These are phyloP conservation scores for Mythimna ferrago DNA, from an alignment of 2,888 invertebrate species.

Conservation along the genomic window DNA sequence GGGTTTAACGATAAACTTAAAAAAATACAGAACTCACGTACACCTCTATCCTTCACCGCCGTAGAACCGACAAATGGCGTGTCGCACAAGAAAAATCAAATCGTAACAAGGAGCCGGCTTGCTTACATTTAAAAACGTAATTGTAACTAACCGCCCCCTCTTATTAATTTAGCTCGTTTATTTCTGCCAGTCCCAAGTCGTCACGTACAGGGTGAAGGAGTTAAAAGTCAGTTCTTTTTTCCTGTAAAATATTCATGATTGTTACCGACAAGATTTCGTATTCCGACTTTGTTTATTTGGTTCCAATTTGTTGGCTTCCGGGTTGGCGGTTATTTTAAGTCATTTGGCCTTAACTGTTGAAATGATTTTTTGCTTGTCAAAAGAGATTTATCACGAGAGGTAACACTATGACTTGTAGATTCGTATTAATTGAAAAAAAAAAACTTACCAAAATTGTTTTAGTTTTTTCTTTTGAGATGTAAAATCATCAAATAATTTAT, in stretches of 20 bases:
- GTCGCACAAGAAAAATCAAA: conserved; percentile 89
- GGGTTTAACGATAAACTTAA: neutral
- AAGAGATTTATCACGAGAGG: too few species aligned
- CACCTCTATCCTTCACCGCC: conserved; percentile 61
- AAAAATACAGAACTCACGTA: conserved; percentile 46
- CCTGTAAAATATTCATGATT: conserved; percentile 85
- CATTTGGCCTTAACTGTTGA: too few species aligned
- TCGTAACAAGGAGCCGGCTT: conserved; percentile 85
- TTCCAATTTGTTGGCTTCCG: conserved; percentile 51
- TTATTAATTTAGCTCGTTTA: conserved; percentile 90
- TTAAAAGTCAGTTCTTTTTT: conserved; percentile 74
- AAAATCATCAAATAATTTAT: too few species aligned
- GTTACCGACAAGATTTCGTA: conserved; percentile 52
- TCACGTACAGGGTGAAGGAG: conserved; percentile 77
- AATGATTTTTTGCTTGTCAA: too few species aligned
- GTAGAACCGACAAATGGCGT: conserved; percentile 83
- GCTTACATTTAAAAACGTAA: conserved; percentile 90
- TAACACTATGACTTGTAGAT: too few species aligned
- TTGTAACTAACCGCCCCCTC: conserved; percentile 90
- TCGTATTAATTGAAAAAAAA: too few species aligned
- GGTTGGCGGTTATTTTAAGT: neutral
- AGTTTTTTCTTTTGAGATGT: too few species aligned
- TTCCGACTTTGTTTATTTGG: conserved; percentile 59
- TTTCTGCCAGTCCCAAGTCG: conserved; percentile 79
- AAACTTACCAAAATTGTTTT: too few species aligned